Evolutionary conservation across 2,113 vertebrate species (phyloP).

Genomic region (Psephotus haematonotus): DNA sequence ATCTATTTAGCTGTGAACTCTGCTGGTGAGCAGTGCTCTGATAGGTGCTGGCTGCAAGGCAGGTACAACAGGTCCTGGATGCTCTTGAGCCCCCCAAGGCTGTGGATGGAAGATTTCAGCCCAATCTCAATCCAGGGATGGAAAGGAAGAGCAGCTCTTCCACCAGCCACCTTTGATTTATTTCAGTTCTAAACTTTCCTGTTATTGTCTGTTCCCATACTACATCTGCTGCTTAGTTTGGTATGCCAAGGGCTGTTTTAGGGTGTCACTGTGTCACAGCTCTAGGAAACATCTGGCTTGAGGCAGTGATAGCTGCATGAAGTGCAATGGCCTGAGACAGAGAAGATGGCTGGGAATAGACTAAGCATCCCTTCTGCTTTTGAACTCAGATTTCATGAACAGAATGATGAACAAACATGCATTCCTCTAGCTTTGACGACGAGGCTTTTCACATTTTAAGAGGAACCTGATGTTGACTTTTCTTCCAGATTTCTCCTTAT

Average conservation of each 20-base stretch:
- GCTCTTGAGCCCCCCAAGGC: background rate
- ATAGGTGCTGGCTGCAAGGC: background rate
- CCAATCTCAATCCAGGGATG: background rate
- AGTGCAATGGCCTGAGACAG: background rate
- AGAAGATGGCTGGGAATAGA: background rate
- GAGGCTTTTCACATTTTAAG: background rate
- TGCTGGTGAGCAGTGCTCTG: background rate
- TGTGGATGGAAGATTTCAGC: background rate
- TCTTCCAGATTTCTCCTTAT: background rate
- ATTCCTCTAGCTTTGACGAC: background rate
- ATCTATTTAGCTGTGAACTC: background rate
- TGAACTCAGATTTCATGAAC: background rate
- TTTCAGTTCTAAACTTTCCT: background rate
- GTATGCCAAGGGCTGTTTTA: background rate
- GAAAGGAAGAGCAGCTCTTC: background rate
- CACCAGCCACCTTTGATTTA: background rate
- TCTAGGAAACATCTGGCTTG: background rate
- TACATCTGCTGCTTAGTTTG: rapidly evolving
- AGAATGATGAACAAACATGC: background rate
- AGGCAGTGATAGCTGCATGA: background rate
- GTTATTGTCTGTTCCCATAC: background rate
- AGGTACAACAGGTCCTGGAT: background rate
- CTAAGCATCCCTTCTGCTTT: background rate
- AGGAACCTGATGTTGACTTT: background rate
- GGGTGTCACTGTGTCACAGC: background rate